These are phyloP conservation scores for Thecocarcelia acutangulata DNA, from an alignment of 2,888 invertebrate genomes.

Conservation along the genomic window DNA sequence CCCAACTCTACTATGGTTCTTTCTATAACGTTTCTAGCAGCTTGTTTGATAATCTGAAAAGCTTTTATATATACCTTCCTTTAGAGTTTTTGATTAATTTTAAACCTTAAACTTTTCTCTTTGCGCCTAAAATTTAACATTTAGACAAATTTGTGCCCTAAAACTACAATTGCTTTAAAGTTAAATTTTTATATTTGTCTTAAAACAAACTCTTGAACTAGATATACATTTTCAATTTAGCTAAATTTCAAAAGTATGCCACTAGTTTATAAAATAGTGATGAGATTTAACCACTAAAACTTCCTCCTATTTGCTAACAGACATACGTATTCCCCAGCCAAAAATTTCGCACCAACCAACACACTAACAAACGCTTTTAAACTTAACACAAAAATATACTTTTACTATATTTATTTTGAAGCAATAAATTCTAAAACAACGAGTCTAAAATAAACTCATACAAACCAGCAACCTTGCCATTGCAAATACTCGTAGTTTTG, in stretches of 20 bases:
- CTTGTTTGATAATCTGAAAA: no score
- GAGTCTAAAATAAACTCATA: conserved; percentile 11
- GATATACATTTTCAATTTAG: conserved; percentile 13
- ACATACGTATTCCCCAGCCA: conserved; percentile 35
- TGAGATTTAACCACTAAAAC: conserved; percentile 48
- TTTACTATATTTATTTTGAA: conserved; percentile 60
- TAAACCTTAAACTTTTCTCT: no score
- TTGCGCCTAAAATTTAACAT: no score
- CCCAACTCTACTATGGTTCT: no score
- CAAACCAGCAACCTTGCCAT: conserved; percentile 53
- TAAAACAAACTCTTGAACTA: conserved; percentile 31
- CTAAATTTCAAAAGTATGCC: conserved; percentile 59
- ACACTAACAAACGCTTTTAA: conserved; percentile 2
- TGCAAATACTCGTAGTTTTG: neutral
- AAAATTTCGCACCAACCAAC: conserved; percentile 15
- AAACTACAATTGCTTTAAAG: neutral
- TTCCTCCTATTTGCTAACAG: conserved; percentile 46
- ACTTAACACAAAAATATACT: conserved; percentile 8
- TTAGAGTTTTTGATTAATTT: no score
- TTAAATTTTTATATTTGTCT: conserved; percentile 14
- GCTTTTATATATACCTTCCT: no score
- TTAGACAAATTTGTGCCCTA: no score
- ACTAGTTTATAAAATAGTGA: conserved; percentile 62
- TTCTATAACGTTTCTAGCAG: no score
- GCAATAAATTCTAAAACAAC: conserved; percentile 64